Conservation (phyloP, 1,140 invertebrate genomes). For the Paraescarpia echinospica region DNA sequence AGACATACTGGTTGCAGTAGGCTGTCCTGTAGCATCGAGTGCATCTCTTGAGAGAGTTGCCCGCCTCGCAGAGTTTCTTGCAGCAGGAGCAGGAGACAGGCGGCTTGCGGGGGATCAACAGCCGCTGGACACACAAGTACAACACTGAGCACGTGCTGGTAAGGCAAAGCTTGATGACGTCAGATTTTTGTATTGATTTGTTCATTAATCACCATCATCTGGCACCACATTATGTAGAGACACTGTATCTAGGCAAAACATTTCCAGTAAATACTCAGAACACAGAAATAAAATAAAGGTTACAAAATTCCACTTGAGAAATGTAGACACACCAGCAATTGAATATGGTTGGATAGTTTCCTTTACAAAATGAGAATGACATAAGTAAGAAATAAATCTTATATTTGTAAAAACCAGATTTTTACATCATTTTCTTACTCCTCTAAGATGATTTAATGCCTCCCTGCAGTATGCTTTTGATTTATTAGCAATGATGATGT, state of each 20-base stretch:
- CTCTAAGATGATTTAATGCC: too few species aligned
- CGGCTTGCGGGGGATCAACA: constrained; percentile 49
- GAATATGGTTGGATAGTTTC: too few species aligned
- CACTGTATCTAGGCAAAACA: too few species aligned
- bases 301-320: too few species aligned
- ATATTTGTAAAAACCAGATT: not conserved
- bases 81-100: constrained; percentile 51
- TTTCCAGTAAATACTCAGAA: too few species aligned
- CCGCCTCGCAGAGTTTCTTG: constrained; percentile 38
- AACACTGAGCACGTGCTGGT: not conserved
- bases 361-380: not conserved
- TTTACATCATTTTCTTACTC: too few species aligned
- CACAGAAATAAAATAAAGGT: too few species aligned
- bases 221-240: too few species aligned
- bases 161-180: not conserved
- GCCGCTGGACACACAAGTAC: constrained; percentile 32
- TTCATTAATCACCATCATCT: not conserved
- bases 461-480: too few species aligned
- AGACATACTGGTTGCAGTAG: constrained; percentile 59
- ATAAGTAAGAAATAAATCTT: constrained; percentile 22
- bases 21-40: constrained; percentile 58
- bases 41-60: constrained; percentile 55
- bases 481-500: too few species aligned
- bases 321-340: too few species aligned
- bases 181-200: not conserved